These are phyloP conservation scores for Mactromeris polynyma DNA, from an alignment of 2,888 invertebrate species.

Conservation along the genomic window DNA sequence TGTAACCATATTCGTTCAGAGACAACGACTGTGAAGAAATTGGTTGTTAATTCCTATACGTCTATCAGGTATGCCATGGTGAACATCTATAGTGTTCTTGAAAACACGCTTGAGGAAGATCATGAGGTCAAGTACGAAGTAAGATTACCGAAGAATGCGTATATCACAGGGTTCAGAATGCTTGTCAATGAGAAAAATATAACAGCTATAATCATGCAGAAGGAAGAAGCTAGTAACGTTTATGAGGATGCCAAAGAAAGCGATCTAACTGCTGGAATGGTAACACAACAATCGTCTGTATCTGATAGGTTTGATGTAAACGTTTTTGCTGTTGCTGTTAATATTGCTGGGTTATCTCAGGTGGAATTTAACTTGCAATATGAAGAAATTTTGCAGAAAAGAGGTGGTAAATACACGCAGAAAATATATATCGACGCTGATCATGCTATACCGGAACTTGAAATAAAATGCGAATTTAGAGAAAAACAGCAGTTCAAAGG, in stretches of 20 bases:
- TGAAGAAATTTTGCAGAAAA: slow-evolving; percentile 30
- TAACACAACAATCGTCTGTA: slow-evolving; percentile 20
- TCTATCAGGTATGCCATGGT: slow-evolving; percentile 42
- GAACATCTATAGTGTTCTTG: slow-evolving; percentile 11
- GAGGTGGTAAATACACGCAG: slow-evolving; percentile 36
- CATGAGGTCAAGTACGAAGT: slow-evolving; percentile 31
- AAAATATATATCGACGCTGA: slow-evolving; percentile 24
- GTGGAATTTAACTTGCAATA: slow-evolving; percentile 35
- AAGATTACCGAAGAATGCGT: slow-evolving; percentile 38
- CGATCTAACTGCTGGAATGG: slow-evolving; percentile 10
- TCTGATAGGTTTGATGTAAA: slow-evolving; percentile 25
- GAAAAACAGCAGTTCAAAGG: slow-evolving; percentile 33
- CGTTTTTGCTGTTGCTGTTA: slow-evolving; percentile 25
- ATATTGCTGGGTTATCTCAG: neutral
- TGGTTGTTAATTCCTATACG: slow-evolving; percentile 26
- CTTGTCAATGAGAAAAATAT: slow-evolving; percentile 1
- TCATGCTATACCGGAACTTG: slow-evolving; percentile 14
- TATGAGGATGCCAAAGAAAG: slow-evolving; percentile 29
- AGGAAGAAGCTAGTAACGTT: neutral
- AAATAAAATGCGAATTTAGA: slow-evolving; percentile 19
- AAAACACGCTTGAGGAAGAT: neutral
- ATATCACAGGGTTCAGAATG: slow-evolving; percentile 32
- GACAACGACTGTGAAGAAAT: neutral
- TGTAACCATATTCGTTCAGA: neutral
- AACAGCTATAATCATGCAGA: slow-evolving; percentile 19